phyloP scores from a whole-genome alignment of 2,888 invertebrate species.

The Apamea monoglypha region DNA sequence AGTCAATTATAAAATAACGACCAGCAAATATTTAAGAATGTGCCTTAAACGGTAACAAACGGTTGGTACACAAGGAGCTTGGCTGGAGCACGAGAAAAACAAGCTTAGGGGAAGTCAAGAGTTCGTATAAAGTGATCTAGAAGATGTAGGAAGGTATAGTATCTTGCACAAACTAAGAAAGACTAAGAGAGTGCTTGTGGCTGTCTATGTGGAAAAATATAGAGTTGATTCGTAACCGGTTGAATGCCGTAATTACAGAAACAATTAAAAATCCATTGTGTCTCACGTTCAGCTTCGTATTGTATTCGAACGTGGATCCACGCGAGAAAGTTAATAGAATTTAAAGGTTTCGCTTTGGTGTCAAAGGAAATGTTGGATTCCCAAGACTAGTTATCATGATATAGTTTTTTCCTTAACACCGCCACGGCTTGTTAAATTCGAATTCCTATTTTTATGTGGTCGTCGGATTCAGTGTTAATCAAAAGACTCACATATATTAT shows the following conservation, averaged over 20 bases:
- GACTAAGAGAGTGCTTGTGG: background rate
- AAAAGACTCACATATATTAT: background rate
- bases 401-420: background rate
- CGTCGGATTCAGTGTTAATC: background rate
- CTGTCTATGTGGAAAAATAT: background rate
- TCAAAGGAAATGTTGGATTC: background rate
- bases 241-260: too few species aligned
- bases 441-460: background rate
- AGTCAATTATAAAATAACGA: conserved; percentile 28
- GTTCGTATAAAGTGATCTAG: conserved; percentile 38
- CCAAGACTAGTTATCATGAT: background rate
- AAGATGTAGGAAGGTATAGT: conserved; percentile 2
- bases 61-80: conserved; percentile 45
- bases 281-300: too few species aligned
- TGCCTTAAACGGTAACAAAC: conserved; percentile 42
- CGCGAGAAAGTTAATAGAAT: background rate
- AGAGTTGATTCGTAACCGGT: background rate
- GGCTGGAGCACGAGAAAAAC: conserved; percentile 37
- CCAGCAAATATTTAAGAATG: conserved; percentile 37
- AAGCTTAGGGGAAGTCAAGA: conserved; percentile 47
- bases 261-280: too few species aligned
- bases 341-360: background rate
- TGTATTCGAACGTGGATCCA: too few species aligned
- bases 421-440: background rate
- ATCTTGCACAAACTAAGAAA: background rate